Evolutionary conservation across 2,797 vertebrate genomes (phyloP).

Genomic region (Amazonetta brasiliensis): DNA sequence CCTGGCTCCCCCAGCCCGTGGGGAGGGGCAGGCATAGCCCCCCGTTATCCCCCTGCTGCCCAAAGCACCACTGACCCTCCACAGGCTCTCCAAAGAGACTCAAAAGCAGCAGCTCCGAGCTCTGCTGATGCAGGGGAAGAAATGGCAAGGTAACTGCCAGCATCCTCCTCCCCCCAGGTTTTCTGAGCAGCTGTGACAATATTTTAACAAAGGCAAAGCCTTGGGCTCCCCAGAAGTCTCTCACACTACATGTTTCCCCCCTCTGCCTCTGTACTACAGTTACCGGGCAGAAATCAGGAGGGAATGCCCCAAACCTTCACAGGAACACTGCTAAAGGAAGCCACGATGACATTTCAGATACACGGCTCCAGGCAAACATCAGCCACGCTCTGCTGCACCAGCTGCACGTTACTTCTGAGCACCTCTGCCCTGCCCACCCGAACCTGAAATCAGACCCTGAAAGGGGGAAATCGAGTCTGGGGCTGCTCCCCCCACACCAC

Average conservation of each 20-base stretch:
- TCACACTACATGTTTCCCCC: no score
- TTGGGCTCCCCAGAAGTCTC: neutral
- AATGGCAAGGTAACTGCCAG: neutral
- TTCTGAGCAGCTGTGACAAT: rapidly evolving
- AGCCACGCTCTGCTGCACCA: neutral
- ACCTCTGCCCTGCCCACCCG: neutral
- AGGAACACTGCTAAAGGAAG: neutral
- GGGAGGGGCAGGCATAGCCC: neutral
- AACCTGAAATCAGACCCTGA: rapidly evolving
- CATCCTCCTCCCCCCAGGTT: neutral
- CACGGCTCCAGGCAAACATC: neutral
- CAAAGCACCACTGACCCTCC: rapidly evolving
- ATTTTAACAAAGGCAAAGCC: neutral
- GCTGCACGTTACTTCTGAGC: neutral
- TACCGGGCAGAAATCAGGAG: neutral
- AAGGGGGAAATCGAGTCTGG: rapidly evolving
- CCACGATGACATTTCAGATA: neutral
- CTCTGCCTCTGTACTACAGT: neutral
- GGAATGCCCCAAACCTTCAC: neutral
- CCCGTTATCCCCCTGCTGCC: rapidly evolving
- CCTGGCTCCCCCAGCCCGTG: rapidly evolving
- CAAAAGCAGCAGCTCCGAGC: neutral
- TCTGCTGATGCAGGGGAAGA: rapidly evolving
- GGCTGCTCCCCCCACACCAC: neutral
- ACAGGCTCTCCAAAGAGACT: neutral